These are phyloP conservation scores for Tympanuchus pallidicinctus DNA, from an alignment of 2,113 vertebrate genomes.

Conservation along the genomic window DNA sequence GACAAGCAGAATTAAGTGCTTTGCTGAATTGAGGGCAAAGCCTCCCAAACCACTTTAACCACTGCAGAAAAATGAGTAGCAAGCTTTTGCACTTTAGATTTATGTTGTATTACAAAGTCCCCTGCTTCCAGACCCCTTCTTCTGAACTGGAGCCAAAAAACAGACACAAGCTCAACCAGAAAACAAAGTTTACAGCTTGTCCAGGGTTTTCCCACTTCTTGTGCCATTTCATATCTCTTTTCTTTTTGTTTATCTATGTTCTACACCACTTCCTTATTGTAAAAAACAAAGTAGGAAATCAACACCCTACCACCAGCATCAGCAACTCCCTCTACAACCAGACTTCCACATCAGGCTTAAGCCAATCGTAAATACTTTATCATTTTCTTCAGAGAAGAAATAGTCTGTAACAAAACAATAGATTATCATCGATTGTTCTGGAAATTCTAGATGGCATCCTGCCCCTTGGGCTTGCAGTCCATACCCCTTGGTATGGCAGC, in stretches of 20 bases:
- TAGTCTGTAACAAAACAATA: not conserved
- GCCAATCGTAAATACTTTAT: not conserved
- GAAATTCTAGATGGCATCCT: too few species aligned
- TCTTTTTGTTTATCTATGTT: not conserved
- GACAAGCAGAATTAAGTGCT: not conserved
- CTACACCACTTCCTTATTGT: not conserved
- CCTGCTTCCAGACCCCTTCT: not conserved
- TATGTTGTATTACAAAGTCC: not conserved
- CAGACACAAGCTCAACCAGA: constrained; percentile 25
- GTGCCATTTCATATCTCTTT: not conserved
- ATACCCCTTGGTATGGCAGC: too few species aligned
- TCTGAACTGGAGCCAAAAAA: constrained; percentile 26
- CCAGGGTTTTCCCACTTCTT: not conserved
- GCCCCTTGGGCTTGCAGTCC: too few species aligned
- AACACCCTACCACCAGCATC: not conserved
- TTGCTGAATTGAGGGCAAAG: not conserved
- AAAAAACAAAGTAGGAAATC: not conserved
- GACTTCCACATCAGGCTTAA: not conserved
- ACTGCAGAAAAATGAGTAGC: not conserved
- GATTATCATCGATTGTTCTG: not conserved
- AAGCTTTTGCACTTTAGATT: not conserved
- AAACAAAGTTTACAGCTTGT: constrained; percentile 7
- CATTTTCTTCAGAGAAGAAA: not conserved
- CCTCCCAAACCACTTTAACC: not conserved
- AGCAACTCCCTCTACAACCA: not conserved